These are phyloP conservation scores for Drosophila subpulchrella DNA, from an alignment of 1,140 invertebrate species.

Conservation along the genomic window DNA sequence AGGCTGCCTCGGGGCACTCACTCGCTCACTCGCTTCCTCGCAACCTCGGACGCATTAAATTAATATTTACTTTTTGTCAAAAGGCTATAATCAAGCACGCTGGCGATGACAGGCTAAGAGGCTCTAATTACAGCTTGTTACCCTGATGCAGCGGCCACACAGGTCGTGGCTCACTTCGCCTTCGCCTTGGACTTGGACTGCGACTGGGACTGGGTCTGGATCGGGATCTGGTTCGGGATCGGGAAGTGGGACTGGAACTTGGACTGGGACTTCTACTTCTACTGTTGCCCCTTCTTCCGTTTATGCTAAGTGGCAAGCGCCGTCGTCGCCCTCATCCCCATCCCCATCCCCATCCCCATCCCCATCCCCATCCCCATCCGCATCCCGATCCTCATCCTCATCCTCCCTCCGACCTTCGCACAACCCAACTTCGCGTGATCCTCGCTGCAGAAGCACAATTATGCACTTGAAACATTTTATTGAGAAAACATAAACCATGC, in stretches of 20 bases:
- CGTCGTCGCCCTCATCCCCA: conserved; percentile 36
- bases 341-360: neutral
- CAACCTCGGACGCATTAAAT: conserved; percentile 73
- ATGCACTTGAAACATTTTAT: neutral
- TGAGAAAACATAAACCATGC: neutral
- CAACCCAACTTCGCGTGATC: conserved; percentile 11
- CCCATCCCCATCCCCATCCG: neutral
- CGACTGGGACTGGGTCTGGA: neutral
- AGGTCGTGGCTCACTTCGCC: conserved; percentile 76
- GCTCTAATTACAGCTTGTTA: conserved; percentile 84
- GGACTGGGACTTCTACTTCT: neutral
- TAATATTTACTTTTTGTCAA: conserved; percentile 84
- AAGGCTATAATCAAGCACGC: conserved; percentile 83
- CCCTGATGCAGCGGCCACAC: conserved; percentile 74
- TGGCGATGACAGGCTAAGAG: conserved; percentile 84
- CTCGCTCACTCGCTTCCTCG: conserved; percentile 26
- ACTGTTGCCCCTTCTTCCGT: conserved; percentile 38
- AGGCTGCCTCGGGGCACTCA: conserved; percentile 31
- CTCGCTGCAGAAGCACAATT: neutral
- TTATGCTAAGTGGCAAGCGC: conserved; percentile 82
- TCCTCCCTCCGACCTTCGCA: neutral
- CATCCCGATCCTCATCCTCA: neutral
- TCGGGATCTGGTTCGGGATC: conserved; percentile 1
- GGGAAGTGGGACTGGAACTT: neutral
- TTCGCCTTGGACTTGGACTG: neutral